Conservation (phyloP, 1,140 invertebrate species). For the Orchestia grillus region DNA sequence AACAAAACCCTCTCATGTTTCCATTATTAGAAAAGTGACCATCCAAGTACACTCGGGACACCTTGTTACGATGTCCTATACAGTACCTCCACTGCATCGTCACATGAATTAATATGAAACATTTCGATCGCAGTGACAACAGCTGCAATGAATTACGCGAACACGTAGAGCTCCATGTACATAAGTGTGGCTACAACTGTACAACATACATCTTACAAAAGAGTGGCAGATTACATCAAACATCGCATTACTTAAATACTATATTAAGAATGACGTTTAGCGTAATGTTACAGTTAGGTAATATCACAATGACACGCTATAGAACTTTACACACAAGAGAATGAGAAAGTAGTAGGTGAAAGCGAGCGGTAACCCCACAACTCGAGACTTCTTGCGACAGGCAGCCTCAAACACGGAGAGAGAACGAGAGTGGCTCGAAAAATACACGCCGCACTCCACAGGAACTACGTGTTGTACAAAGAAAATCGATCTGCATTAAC, state of each 20-base stretch:
- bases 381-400: background rate
- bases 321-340: constrained; percentile 41
- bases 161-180: background rate
- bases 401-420: background rate
- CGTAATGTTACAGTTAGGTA: constrained; percentile 40
- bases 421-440: background rate
- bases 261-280: constrained; percentile 40
- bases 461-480: background rate
- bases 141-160: background rate
- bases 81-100: background rate
- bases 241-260: constrained; percentile 20
- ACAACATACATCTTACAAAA: constrained; percentile 35
- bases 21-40: background rate
- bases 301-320: constrained; percentile 56
- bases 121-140: background rate
- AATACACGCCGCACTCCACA: background rate
- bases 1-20: background rate
- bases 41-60: background rate
- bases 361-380: background rate
- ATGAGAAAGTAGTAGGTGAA: constrained; percentile 14
- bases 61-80: background rate
- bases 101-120: background rate
- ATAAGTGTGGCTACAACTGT: background rate
- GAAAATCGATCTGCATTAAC: background rate
- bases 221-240: constrained; percentile 29